Conservation (phyloP, 1,140 invertebrate genomes). For the Chironomus tepperi region DNA sequence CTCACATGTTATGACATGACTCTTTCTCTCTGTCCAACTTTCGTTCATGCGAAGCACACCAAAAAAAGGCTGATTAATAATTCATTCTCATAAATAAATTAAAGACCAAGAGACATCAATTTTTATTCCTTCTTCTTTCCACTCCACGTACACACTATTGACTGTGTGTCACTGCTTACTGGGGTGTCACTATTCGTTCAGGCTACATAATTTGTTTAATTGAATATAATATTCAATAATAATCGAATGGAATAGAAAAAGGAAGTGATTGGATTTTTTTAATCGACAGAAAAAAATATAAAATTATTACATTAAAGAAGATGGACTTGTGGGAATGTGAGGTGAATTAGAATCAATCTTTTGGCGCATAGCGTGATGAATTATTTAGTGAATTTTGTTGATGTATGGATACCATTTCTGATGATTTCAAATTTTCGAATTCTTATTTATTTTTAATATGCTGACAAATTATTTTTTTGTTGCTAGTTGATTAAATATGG, state of each 20-base stretch:
- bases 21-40: not conserved
- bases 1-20: too few species aligned
- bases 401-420: too few species aligned
- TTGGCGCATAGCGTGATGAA: too few species aligned
- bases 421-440: too few species aligned
- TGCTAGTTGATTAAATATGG: too few species aligned
- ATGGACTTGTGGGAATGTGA: too few species aligned
- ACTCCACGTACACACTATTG: not conserved
- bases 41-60: constrained; percentile 10
- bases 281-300: not conserved
- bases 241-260: not conserved
- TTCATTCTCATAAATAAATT: constrained; percentile 15
- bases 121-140: not conserved
- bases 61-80: constrained; percentile 15
- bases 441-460: too few species aligned
- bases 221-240: constrained; percentile 11
- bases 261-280: not conserved
- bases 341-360: too few species aligned
- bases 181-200: constrained; percentile 18
- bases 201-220: not conserved
- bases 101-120: not conserved
- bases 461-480: too few species aligned
- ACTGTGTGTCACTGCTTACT: not conserved
- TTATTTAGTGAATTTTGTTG: too few species aligned
- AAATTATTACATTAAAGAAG: too few species aligned